These are phyloP conservation scores for Coelinius sp. DNA, from an alignment of 2,888 invertebrate genomes.

Conservation along the genomic window DNA sequence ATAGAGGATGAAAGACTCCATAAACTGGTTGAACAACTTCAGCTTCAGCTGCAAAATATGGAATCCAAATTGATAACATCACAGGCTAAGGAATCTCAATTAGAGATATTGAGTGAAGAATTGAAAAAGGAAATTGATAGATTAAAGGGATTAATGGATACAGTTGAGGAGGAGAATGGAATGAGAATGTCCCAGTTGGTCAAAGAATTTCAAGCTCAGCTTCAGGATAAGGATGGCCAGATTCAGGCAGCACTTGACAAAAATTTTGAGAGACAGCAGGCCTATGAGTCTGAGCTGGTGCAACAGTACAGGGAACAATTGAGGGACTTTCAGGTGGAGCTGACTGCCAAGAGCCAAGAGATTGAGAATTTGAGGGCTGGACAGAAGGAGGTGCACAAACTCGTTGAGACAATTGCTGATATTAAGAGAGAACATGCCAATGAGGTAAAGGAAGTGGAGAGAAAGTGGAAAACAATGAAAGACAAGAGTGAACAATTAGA, in stretches of 20 bases:
- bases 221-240: slow-evolving; percentile 66
- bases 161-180: slow-evolving; percentile 61
- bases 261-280: slow-evolving; percentile 65
- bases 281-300: slow-evolving; percentile 63
- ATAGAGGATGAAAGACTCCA: slow-evolving; percentile 26
- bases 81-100: slow-evolving; percentile 62
- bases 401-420: slow-evolving; percentile 52
- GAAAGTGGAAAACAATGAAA: slow-evolving; percentile 64
- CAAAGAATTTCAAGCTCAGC: slow-evolving; percentile 67
- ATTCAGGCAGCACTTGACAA: slow-evolving; percentile 66
- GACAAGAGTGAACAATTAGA: slow-evolving; percentile 60
- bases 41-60: slow-evolving; percentile 40
- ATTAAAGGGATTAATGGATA: slow-evolving; percentile 56
- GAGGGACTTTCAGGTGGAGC: slow-evolving; percentile 65
- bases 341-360: slow-evolving; percentile 64
- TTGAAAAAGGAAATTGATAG: slow-evolving; percentile 54
- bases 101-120: slow-evolving; percentile 57
- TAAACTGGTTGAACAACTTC: slow-evolving; percentile 33
- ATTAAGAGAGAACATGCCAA: slow-evolving; percentile 59
- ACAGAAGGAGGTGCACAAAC: slow-evolving; percentile 52
- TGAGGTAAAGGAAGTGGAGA: slow-evolving; percentile 63
- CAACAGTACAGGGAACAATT: slow-evolving; percentile 66
- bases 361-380: slow-evolving; percentile 61
- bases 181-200: slow-evolving; percentile 66
- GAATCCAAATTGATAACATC: slow-evolving; percentile 55